phyloP scores from a whole-genome alignment of 2,888 invertebrate genomes.

The Perdita meconis region DNA sequence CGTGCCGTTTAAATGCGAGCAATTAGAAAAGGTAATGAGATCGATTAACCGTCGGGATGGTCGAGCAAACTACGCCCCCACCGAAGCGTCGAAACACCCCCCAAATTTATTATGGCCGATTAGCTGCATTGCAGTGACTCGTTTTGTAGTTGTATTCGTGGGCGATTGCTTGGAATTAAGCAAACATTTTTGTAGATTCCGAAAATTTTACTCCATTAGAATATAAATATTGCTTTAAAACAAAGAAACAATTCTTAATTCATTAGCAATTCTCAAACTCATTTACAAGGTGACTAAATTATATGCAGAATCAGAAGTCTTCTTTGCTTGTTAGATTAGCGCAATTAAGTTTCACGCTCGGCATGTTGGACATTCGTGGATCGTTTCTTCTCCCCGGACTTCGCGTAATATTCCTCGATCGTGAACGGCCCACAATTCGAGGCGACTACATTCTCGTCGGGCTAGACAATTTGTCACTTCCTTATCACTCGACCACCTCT shows the following conservation, averaged over 20 bases:
- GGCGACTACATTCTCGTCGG: constrained; percentile 70
- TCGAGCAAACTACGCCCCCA: constrained; percentile 18
- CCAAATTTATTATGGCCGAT: constrained; percentile 33
- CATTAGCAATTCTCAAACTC: neutral
- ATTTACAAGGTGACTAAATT: neutral
- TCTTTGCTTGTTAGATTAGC: constrained; percentile 10
- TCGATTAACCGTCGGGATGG: constrained; percentile 22
- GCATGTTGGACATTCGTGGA: constrained; percentile 28
- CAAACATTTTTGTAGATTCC: neutral
- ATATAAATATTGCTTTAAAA: too few species aligned
- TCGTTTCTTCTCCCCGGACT: constrained; percentile 25
- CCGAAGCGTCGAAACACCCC: constrained; percentile 31
- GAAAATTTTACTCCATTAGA: neutral
- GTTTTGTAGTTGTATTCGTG: constrained; percentile 26
- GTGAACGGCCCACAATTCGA: constrained; percentile 41
- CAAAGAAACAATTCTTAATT: too few species aligned
- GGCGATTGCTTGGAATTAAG: too few species aligned
- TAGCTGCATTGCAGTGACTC: constrained; percentile 14
- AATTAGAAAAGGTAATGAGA: constrained; percentile 11
- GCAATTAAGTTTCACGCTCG: constrained; percentile 11
- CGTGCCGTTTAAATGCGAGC: neutral
- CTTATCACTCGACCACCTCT: constrained; percentile 77
- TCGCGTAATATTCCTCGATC: constrained; percentile 17
- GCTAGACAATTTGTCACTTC: constrained; percentile 82
- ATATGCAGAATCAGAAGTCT: neutral